phyloP scores from a whole-genome alignment of 1,140 invertebrate genomes.

The Leptopilina clavipes region DNA sequence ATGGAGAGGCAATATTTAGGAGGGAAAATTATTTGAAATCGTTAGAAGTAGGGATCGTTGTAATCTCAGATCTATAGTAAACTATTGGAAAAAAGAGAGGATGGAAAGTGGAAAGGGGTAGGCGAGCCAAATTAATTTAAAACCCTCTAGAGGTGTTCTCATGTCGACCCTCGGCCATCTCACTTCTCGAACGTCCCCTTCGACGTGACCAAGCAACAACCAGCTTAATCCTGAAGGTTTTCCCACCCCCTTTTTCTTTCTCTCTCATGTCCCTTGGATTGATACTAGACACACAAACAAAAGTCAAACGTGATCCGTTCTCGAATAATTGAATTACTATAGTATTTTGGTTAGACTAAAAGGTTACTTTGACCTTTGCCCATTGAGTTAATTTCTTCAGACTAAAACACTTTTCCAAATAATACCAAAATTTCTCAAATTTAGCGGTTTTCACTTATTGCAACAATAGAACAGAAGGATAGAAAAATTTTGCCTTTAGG shows the following conservation, averaged over 20 bases:
- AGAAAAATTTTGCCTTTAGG: too few relatives aligned
- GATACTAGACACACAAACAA: conserved; percentile 5
- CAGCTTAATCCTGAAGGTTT: conserved; percentile 21
- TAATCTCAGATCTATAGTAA: neutral
- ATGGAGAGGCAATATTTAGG: neutral
- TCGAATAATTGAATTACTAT: conserved; percentile 24
- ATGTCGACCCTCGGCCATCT: conserved; percentile 20
- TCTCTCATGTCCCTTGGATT: neutral
- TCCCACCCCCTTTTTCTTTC: neutral
- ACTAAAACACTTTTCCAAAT: too few relatives aligned
- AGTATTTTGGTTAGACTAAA: neutral
- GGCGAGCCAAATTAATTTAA: conserved; percentile 24
- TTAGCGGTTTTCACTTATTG: neutral
- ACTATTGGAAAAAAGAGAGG: neutral
- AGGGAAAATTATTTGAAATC: neutral
- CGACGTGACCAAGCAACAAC: conserved; percentile 31
- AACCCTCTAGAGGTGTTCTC: conserved; percentile 22
- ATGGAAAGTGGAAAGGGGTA: neutral
- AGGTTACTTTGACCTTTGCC: neutral
- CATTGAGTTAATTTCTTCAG: too few relatives aligned
- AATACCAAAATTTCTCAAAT: too few relatives aligned
- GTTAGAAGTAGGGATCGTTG: neutral
- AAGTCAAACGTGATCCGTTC: conserved; percentile 20
- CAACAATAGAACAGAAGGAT: neutral
- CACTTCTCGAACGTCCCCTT: neutral